Evolutionary conservation across 2,797 vertebrate genomes (phyloP).

Genomic region (Sternarchorhynchus goeldii): DNA sequence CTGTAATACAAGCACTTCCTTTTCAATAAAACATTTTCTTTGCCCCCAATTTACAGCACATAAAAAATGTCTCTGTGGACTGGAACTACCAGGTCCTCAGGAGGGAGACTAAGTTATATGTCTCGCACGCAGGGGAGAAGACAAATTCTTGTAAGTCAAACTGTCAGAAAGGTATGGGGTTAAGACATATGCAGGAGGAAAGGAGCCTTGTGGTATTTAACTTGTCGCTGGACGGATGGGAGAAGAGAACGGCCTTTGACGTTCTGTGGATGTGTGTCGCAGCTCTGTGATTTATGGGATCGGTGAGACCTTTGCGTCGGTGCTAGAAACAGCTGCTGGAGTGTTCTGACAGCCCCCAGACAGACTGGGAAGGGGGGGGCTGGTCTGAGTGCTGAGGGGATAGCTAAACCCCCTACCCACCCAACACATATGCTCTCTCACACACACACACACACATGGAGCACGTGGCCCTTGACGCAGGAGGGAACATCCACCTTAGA

Average conservation of each 20-base stretch:
- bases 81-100: constrained; percentile 29
- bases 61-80: constrained; percentile 10
- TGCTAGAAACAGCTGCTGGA: constrained; percentile 53
- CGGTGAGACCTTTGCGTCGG: constrained; percentile 32
- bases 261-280: constrained; percentile 25
- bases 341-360: constrained; percentile 48
- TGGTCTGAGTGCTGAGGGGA: not conserved
- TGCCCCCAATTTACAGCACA: constrained; percentile 33
- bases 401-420: constrained; percentile 9
- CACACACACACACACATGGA: constrained; percentile 18
- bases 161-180: constrained; percentile 46
- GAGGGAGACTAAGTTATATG: constrained; percentile 8
- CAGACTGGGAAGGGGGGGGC: not conserved
- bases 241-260: constrained; percentile 36
- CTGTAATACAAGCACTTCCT: constrained; percentile 34
- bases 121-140: not conserved
- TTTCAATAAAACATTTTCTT: constrained; percentile 49
- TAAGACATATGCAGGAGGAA: constrained; percentile 39
- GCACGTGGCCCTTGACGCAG: constrained; percentile 35
- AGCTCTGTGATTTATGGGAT: constrained; percentile 47
- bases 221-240: constrained; percentile 13
- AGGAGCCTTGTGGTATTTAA: constrained; percentile 35
- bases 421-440: not conserved
- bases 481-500: constrained; percentile 49
- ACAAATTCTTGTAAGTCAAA: constrained; percentile 25